A percentile compares a stretch with the other conserved stretches of the same genome.
Conservation (phyloP, 2,797 vertebrate species). For the Scomberomorus guttatus region DNA sequence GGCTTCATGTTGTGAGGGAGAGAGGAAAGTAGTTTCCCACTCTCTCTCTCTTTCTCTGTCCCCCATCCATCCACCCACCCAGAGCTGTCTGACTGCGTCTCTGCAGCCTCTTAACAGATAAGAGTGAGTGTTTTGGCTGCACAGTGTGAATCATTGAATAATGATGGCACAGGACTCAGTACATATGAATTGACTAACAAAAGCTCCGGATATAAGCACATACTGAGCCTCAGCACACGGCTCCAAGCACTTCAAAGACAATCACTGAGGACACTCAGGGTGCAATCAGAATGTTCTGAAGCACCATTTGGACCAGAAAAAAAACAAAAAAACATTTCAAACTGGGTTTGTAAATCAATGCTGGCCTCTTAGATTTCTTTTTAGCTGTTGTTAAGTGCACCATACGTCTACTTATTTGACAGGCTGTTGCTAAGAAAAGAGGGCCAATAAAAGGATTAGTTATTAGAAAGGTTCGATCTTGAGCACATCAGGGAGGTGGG, state of each 20-base stretch:
- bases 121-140: conserved; percentile 80
- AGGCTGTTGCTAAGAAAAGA: conserved; percentile 47
- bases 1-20: conserved; percentile 72
- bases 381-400: conserved; percentile 66
- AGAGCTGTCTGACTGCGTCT: conserved; percentile 72
- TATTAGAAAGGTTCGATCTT: conserved; percentile 43
- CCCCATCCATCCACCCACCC: conserved; percentile 69
- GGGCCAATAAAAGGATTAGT: conserved; percentile 39
- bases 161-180: conserved; percentile 74
- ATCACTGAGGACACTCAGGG: conserved; percentile 66
- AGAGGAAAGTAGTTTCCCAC: conserved; percentile 67
- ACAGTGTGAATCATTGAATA: conserved; percentile 81
- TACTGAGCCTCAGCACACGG: conserved; percentile 61
- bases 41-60: conserved; percentile 19
- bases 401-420: conserved; percentile 57
- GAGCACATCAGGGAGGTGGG: conserved; percentile 27
- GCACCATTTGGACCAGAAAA: conserved; percentile 63
- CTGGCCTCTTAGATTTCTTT: conserved; percentile 62
- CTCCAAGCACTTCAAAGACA: conserved; percentile 73
- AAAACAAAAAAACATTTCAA: conserved; percentile 50
- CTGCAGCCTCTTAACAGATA: conserved; percentile 78
- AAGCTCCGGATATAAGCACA: conserved; percentile 72
- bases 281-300: conserved; percentile 74
- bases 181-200: conserved; percentile 77
- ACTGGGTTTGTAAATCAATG: conserved; percentile 70